Evolutionary conservation across 1,140 invertebrate genomes (phyloP).

Genomic region (Microplitis demolitor): DNA sequence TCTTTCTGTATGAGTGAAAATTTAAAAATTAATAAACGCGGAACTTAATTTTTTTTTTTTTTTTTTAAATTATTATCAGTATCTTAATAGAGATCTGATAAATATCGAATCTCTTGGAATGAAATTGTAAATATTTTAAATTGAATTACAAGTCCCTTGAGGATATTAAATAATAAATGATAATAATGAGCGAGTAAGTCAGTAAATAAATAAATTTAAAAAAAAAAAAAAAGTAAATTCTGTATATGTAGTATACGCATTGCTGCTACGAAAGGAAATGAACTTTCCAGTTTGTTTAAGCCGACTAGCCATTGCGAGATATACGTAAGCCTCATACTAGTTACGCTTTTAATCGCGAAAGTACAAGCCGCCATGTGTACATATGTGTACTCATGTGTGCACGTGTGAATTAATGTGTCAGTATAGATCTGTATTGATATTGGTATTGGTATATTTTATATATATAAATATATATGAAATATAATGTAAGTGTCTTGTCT

Average conservation of each 20-base stretch:
- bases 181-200: background rate
- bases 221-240: conserved; percentile 12
- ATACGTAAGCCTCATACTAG: conserved; percentile 19
- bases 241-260: conserved; percentile 16
- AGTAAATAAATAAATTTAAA: background rate
- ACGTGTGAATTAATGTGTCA: too few relatives aligned
- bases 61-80: too few relatives aligned
- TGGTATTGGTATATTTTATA: too few relatives aligned
- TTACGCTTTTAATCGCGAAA: conserved; percentile 35
- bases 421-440: too few relatives aligned
- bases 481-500: background rate
- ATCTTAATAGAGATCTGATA: conserved; percentile 4
- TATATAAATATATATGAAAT: background rate
- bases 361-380: conserved; percentile 8
- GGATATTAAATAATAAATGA: background rate
- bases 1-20: too few relatives aligned
- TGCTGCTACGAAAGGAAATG: conserved; percentile 34
- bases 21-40: too few relatives aligned
- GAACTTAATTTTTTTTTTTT: too few relatives aligned
- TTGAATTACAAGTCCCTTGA: background rate
- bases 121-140: background rate
- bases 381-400: too few relatives aligned
- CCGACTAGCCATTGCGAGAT: background rate
- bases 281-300: conserved; percentile 27
- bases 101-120: background rate